These are phyloP conservation scores for Aphaenogaster rudis DNA, from an alignment of 1,140 invertebrate species.

Conservation along the genomic window DNA sequence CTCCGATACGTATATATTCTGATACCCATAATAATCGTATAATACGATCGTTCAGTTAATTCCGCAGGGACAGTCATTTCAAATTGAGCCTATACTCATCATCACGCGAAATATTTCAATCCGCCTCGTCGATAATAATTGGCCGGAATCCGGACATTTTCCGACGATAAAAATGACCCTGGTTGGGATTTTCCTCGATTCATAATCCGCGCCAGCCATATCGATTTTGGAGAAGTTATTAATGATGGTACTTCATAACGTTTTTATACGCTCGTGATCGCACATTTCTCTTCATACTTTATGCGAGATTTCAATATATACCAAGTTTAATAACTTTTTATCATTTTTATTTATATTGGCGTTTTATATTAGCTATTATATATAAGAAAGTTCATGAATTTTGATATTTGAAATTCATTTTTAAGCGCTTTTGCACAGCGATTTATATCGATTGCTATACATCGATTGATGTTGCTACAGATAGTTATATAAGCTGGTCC, in stretches of 20 bases:
- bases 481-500: neutral
- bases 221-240: constrained; percentile 48
- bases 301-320: neutral
- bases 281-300: constrained; percentile 3
- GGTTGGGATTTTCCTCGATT: constrained; percentile 47
- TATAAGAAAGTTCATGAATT: neutral
- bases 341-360: neutral
- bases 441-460: neutral
- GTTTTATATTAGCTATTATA: neutral
- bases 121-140: constrained; percentile 48
- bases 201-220: constrained; percentile 5
- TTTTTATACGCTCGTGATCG: constrained; percentile 14
- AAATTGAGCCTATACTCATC: constrained; percentile 60
- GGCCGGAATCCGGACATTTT: constrained; percentile 31
- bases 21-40: constrained; percentile 60
- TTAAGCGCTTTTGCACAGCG: neutral
- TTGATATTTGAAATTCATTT: neutral
- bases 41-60: constrained; percentile 63
- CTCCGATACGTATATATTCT: constrained; percentile 36
- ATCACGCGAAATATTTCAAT: constrained; percentile 55
- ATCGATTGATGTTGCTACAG: neutral
- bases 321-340: constrained; percentile 15
- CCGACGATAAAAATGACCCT: constrained; percentile 42
- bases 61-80: constrained; percentile 38
- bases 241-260: constrained; percentile 30